Base-by-base conservation (phyloP, 1,140 invertebrate species). In the Chymomyza costata region DNA sequence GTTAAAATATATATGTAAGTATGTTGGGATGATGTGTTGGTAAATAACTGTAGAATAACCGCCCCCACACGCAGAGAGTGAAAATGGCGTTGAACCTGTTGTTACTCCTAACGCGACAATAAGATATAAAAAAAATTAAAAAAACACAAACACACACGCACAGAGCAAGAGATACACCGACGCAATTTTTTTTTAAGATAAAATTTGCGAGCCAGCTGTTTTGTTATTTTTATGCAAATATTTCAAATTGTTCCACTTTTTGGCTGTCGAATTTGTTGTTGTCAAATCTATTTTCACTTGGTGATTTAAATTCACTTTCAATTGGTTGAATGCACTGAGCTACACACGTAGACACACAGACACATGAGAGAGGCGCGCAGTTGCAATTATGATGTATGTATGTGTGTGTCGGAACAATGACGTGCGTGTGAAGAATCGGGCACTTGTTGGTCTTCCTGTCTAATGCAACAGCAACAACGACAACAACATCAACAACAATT, bases 281-380 rank as follows among this genome's bases (percentile, higher is more conserved):
- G 49, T 67, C 37, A 39, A 48, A 53, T 62, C 71, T 78, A 76
- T 76, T 76, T 74, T 73, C 64, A 73, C 50, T 61, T 71, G 58
- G 32, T 48, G 45, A 16, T 48, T 48, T 11, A 40, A 60, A 74
- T 74, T 76, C 71, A 63, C 65, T 78, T 76, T 76, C 66, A 70
- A 78, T 61, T 74, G 53, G 56, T 60, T 58, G 59, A 63, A 53
- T 45, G 48, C 38, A 66, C 57, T 45, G 35, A 21, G 30, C 34
- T 19, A 11, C 41, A 44, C 38, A 66, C 57, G 39, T 41, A 21
- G 30, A 38, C 30, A 11, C 41, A 44, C 16, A 30, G 16, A 40
- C 18, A 2, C 18, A 18, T 40, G 15, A 40, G 19, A 40, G n/a
- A 10, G 30, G 19, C 32, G 13, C 45, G 35, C 10, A 46, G 17